phyloP scores from a whole-genome alignment of 23 tunicate species.

The Trididemnum miniatum region DNA sequence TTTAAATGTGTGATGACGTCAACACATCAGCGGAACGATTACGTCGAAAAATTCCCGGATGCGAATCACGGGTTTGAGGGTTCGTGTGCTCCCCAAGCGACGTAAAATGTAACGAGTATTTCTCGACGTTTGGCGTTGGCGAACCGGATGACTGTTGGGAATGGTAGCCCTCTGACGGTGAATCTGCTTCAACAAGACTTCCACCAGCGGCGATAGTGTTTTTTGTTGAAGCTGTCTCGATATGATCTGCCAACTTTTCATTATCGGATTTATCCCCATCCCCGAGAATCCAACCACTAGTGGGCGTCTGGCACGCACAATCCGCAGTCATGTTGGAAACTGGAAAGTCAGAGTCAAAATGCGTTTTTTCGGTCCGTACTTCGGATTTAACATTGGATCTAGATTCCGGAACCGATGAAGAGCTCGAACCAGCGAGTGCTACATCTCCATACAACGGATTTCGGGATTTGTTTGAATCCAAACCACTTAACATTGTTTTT shows the following conservation, averaged over 20 bases:
- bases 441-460: not conserved
- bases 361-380: not conserved
- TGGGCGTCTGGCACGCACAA: constrained; percentile 56
- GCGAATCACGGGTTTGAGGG: constrained; percentile 9
- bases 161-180: constrained; percentile 91
- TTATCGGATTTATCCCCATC: not conserved
- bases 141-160: constrained; percentile 96
- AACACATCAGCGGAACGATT: constrained; percentile 47
- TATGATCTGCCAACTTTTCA: not conserved
- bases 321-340: not conserved
- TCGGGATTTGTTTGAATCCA: not conserved
- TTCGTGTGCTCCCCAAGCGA: constrained; percentile 8
- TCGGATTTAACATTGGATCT: not conserved
- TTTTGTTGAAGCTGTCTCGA: not conserved
- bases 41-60: constrained; percentile 6
- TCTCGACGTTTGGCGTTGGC: constrained; percentile 76
- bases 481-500: not conserved
- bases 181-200: constrained; percentile 21
- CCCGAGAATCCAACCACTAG: constrained; percentile 7
- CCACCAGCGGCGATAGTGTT: constrained; percentile 44
- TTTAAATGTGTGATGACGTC: not conserved
- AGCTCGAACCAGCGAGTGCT: not conserved
- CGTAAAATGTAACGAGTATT: constrained; percentile 59
- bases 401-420: not conserved
- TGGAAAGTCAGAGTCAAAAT: not conserved